Conservation (phyloP, 2,797 vertebrate genomes). For the Typhlichthys subterraneus region DNA sequence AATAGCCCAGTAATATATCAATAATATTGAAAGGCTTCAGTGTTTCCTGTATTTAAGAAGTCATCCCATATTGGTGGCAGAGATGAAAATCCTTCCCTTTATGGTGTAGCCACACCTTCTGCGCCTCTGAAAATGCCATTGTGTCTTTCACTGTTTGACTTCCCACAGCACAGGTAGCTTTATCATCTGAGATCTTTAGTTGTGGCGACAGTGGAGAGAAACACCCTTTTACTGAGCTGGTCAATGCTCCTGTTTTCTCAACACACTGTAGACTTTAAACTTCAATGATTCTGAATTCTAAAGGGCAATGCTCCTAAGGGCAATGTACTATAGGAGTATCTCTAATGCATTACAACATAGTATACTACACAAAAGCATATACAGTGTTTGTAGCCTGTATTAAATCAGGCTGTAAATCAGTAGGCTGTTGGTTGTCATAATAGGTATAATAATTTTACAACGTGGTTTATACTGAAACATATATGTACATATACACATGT, state of each 20-base stretch:
- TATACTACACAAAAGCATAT: no score
- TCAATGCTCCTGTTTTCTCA: constrained; percentile 16
- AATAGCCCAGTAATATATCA: no score
- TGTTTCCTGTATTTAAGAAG: no score
- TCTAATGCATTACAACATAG: no score
- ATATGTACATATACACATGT: background rate
- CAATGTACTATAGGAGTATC: background rate
- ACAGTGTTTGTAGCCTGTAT: no score
- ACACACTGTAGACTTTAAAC: constrained; percentile 35
- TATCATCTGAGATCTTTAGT: constrained; percentile 3
- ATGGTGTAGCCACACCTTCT: constrained; percentile 49
- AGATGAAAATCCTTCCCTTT: constrained; percentile 48
- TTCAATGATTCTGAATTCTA: background rate
- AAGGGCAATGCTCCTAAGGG: background rate
- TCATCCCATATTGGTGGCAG: constrained; percentile 23
- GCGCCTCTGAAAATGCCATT: constrained; percentile 46
- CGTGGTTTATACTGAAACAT: no score
- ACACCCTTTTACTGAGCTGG: constrained; percentile 18
- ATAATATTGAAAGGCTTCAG: no score
- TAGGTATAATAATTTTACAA: no score
- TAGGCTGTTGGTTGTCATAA: no score
- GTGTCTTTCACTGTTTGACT: constrained; percentile 58
- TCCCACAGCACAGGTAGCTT: constrained; percentile 23
- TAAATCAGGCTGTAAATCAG: no score
- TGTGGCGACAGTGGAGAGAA: constrained; percentile 14